These are phyloP conservation scores for Lithophane socia DNA, from an alignment of 2,888 invertebrate genomes.

Conservation along the genomic window DNA sequence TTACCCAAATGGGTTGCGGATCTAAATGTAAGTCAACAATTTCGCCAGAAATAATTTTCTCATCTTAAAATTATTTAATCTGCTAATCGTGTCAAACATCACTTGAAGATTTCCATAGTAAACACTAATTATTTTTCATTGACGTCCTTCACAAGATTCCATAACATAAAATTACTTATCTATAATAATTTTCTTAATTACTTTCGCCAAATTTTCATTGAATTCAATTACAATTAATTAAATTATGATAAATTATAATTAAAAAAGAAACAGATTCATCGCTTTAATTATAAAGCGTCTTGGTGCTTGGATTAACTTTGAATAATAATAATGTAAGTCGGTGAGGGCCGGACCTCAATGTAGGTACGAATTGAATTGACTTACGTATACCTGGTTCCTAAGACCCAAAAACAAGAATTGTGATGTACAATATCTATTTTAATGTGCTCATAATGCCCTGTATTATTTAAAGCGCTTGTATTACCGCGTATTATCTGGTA, in stretches of 20 bases:
- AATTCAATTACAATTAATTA: slow-evolving; percentile 23
- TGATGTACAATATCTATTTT: no score
- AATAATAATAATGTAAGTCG: slow-evolving; percentile 17
- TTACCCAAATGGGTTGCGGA: no score
- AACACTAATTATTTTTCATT: neutral
- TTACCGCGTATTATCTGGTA: no score
- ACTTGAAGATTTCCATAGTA: no score
- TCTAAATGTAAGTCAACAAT: no score
- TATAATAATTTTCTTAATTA: slow-evolving; percentile 32
- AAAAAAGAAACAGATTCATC: slow-evolving; percentile 45
- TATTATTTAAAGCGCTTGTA: no score
- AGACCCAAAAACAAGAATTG: no score
- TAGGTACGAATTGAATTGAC: no score
- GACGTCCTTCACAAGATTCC: slow-evolving; percentile 4
- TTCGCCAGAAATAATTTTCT: neutral
- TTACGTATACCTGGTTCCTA: no score
- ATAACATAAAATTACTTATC: slow-evolving; percentile 3
- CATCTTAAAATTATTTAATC: neutral
- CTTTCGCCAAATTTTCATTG: slow-evolving; percentile 20
- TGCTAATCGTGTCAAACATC: slow-evolving; percentile 7
- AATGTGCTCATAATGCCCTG: no score
- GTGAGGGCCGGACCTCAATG: neutral
- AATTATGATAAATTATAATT: neutral
- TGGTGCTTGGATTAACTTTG: slow-evolving; percentile 30
- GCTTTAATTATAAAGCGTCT: slow-evolving; percentile 25